phyloP scores from a whole-genome alignment of 2,888 invertebrate species.

The Tinea trinotella region DNA sequence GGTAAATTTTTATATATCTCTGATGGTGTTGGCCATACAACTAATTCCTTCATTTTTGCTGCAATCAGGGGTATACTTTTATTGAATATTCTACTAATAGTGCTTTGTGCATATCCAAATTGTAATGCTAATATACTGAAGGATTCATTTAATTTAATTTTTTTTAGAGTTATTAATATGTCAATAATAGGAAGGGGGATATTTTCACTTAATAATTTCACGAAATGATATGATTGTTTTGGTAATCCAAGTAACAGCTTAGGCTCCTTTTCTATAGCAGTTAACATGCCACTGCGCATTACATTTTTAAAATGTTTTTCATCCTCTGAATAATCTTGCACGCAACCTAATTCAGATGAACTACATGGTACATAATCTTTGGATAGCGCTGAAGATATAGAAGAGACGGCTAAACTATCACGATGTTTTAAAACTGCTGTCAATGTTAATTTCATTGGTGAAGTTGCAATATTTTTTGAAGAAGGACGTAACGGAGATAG shows the following conservation, averaged over 20 bases:
- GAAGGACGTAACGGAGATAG: not conserved
- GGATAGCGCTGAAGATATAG: not conserved
- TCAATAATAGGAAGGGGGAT: constrained; percentile 10
- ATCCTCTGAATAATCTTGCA: not conserved
- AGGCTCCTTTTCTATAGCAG: constrained; percentile 5
- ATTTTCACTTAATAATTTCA: constrained; percentile 18
- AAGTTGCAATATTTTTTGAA: too few relatives aligned
- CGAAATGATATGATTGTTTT: constrained; percentile 18
- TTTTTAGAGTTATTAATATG: too few relatives aligned
- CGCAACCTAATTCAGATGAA: not conserved
- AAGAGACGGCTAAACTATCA: not conserved
- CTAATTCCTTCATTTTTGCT: not conserved
- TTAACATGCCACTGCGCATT: not conserved
- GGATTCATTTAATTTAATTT: constrained; percentile 18
- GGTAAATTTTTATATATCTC: not conserved
- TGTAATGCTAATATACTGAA: constrained; percentile 14
- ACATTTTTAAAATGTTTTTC: not conserved
- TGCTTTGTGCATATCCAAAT: constrained; percentile 15
- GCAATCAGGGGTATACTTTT: constrained; percentile 6
- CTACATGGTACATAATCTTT: not conserved
- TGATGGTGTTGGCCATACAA: not conserved
- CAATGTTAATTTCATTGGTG: too few relatives aligned
- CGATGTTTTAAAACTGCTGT: too few relatives aligned
- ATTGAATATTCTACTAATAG: constrained; percentile 12
- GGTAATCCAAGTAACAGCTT: constrained; percentile 12